Evolutionary conservation across 2,797 vertebrate species (phyloP), one percentile per base, ranked within the genome.

Genomic region (Myotis findleyi): DNA sequence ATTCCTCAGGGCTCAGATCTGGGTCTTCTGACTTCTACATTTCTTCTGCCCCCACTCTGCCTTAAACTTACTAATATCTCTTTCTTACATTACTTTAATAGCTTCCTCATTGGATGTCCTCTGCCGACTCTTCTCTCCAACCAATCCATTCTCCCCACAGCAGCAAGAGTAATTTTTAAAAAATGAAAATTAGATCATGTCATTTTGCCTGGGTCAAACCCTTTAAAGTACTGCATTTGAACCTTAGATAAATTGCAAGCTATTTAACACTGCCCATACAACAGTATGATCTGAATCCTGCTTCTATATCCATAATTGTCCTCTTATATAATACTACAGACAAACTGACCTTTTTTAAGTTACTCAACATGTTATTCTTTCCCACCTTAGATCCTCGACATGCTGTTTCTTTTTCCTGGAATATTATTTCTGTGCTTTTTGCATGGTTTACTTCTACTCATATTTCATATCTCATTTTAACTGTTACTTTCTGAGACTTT

Each of bases 221-320:
- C 53, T 87, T 84, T 77, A 95, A 81, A 33, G 23, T 38, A 69
- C 51, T 89, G 27, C 38, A 33, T 76, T 87, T 75, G 21, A 87
- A 64, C 23, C 64, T 71, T 53, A 75, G 17, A 47, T 82, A 89
- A 96, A 91, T 84, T 87, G 20, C 30, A 90, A 75, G 41, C 81
- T 76, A 57, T 83, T 95, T 75, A 59, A 76, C 30, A n/a, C 33
- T 20, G 27, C 18, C 38, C 9, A 55, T 27, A 71, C 14, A 68
- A 80, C 36, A 64, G 44, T 44, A 75, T 57, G 49, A 73, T 77
- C 23, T 72, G 55, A 82, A 14, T 44, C 16, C 25, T 68, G 13
- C 16, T 7, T 73, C 16, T 66, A 55, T 53, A 87, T 20, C 13
- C 23, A 41, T 71, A 80, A 84, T 84, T 41, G 14, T 57, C 17